Base-by-base conservation (phyloP, 2,797 vertebrate genomes). In the Scolopax bukidnonensis region DNA sequence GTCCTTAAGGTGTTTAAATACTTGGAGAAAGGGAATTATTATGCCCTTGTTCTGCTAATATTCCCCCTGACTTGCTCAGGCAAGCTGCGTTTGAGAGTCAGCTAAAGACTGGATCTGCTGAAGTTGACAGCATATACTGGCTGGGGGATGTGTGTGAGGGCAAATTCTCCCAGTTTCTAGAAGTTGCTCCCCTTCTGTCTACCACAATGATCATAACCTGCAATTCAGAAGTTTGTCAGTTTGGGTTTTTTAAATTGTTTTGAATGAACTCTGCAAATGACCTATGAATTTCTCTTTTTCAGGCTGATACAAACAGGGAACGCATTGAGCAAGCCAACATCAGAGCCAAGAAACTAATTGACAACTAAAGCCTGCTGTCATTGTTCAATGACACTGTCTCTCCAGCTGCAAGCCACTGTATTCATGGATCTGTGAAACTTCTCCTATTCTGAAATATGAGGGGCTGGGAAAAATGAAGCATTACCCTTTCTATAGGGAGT, bases 331-430 rank as follows among this genome's bases (percentile, higher is more conserved):
- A 98, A 80, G 99, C 99, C 28, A 99, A 99, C 97, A 67, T 97
- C 90, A 98, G 98, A 98, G 99, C 99, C 97, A 99, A 98, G 98
- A 99, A 99, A 98, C 99, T 99, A 94, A 98, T 99, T 96, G 98
- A 99, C 43, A 97, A 94, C 84, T 99, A 98, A 97, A 98, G 77
- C 27, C 64, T 76, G 59, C 85, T 97, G 84, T 86, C 87, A 33
- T 64, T 76, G 38, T 84, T 91, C 59, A 76, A 38, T 92, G 90
- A 87, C 70, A 79, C 51, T 91, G 47, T 87, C 78, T 91, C 84
- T 96, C 91, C 95, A 96, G 88, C 92, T 96, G 89, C 87, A 96
- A 91, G 56, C 71, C 79, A 87, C 78, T 87, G 1, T 87, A 71
- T 74, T 97, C 45, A 68, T 79, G 73, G 79, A 88, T 93, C 93